phyloP scores from a whole-genome alignment of 2,888 invertebrate species.

The Busseola fusca region DNA sequence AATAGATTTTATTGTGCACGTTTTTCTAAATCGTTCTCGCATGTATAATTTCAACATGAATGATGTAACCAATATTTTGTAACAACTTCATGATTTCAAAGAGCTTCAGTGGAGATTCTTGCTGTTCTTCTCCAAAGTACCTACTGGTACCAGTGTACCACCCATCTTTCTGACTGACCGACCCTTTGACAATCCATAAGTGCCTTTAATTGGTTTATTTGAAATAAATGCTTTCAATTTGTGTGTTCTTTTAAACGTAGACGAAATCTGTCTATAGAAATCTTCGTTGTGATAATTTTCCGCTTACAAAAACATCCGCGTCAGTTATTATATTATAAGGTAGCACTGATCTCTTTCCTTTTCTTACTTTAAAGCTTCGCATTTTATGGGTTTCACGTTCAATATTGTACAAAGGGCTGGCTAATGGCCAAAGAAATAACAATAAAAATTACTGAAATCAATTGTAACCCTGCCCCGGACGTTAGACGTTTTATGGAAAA shows the following conservation, averaged over 20 bases:
- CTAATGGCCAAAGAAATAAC: slow-evolving; percentile 38
- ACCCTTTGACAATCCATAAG: neutral
- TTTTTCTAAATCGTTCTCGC: too few relatives aligned
- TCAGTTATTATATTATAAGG: neutral
- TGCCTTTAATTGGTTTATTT: neutral
- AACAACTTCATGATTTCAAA: too few relatives aligned
- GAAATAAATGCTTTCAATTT: neutral
- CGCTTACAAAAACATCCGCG: neutral
- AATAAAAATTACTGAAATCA: slow-evolving; percentile 45
- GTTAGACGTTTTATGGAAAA: slow-evolving; percentile 11
- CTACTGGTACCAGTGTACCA: too few relatives aligned
- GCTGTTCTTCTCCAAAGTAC: too few relatives aligned
- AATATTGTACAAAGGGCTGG: slow-evolving; percentile 27
- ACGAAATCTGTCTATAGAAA: neutral
- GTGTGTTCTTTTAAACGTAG: neutral
- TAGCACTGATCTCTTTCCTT: neutral
- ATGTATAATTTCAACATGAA: too few relatives aligned
- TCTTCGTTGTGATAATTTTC: neutral
- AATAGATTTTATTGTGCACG: too few relatives aligned
- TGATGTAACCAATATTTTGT: too few relatives aligned
- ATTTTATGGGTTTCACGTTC: slow-evolving; percentile 38
- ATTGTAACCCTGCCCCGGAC: slow-evolving; percentile 5
- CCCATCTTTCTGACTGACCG: too few relatives aligned
- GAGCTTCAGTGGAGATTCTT: too few relatives aligned
- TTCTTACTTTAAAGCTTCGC: slow-evolving; percentile 12